A percentile compares a stretch with the other conserved stretches of the same genome.
Evolutionary conservation across 2,113 vertebrate species (phyloP).

Genomic region (Leucosticte australis): DNA sequence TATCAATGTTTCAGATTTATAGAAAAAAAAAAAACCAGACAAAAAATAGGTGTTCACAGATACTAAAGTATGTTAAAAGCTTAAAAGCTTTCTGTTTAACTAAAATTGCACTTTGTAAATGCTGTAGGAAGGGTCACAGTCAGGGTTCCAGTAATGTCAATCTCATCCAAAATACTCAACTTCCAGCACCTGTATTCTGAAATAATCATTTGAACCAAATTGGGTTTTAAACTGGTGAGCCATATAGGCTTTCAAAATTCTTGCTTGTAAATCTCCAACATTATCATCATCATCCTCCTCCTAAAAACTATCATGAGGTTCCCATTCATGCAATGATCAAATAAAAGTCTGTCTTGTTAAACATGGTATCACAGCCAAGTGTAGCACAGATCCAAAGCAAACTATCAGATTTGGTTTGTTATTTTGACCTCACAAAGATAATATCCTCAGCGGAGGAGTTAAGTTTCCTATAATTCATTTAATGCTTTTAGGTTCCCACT

Average conservation of each 20-base stretch:
- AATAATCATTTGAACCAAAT: neutral
- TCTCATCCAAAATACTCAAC: neutral
- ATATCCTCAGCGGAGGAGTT: neutral
- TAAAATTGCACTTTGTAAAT: neutral
- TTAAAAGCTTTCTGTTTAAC: neutral
- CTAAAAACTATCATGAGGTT: neutral
- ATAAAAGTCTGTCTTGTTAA: neutral
- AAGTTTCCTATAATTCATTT: neutral
- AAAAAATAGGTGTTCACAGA: neutral
- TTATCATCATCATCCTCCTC: neutral
- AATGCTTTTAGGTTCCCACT: neutral
- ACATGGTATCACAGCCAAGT: neutral
- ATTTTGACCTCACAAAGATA: neutral
- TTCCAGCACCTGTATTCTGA: neutral
- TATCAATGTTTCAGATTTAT: neutral
- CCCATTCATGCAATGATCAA: neutral
- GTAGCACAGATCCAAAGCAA: neutral
- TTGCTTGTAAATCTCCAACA: neutral
- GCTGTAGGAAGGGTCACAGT: neutral
- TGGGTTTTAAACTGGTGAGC: neutral
- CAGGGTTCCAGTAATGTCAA: neutral
- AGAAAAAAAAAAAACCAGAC: neutral
- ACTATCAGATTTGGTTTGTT: neutral
- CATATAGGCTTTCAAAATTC: neutral
- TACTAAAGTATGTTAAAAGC: neutral